A percentile compares a stretch with the other conserved stretches of the same genome.
These are phyloP conservation scores for Cryptophagus acutangulus DNA, from an alignment of 2,888 invertebrate genomes.

Conservation along the genomic window DNA sequence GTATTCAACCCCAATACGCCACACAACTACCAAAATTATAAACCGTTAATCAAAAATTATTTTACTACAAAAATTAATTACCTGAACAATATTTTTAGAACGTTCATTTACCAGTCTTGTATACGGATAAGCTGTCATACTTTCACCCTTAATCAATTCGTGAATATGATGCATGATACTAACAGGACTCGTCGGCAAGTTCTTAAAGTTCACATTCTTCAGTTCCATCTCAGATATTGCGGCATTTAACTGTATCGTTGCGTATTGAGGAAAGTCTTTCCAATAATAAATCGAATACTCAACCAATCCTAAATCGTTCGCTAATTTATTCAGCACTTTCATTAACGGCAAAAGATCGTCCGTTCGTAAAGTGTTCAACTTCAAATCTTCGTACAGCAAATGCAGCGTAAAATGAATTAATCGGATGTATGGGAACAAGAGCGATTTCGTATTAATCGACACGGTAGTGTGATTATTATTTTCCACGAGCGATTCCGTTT, in stretches of 20 bases:
- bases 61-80: conserved; percentile 49
- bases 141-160: conserved; percentile 55
- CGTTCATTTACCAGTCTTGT: conserved; percentile 67
- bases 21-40: conserved; percentile 30
- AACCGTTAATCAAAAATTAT: background rate
- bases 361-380: conserved; percentile 67
- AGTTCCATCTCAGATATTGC: conserved; percentile 56
- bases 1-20: no score
- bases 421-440: conserved; percentile 68
- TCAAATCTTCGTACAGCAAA: conserved; percentile 86
- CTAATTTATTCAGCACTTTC: conserved; percentile 67
- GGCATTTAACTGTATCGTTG: conserved; percentile 31
- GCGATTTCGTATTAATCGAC: conserved; percentile 58
- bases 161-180: conserved; percentile 68
- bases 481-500: background rate
- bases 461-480: conserved; percentile 13
- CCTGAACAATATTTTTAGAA: conserved; percentile 70
- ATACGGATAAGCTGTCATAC: conserved; percentile 62
- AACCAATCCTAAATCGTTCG: conserved; percentile 68
- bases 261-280: conserved; percentile 67
- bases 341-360: conserved; percentile 66
- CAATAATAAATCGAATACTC: conserved; percentile 77
- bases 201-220: conserved; percentile 57
- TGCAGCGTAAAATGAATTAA: conserved; percentile 77
- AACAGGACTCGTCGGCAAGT: conserved; percentile 61